Evolutionary conservation across 2,888 invertebrate genomes (phyloP), one percentile per base, ranked within the genome.

Genomic region (Acanthosepion pharaonis): DNA sequence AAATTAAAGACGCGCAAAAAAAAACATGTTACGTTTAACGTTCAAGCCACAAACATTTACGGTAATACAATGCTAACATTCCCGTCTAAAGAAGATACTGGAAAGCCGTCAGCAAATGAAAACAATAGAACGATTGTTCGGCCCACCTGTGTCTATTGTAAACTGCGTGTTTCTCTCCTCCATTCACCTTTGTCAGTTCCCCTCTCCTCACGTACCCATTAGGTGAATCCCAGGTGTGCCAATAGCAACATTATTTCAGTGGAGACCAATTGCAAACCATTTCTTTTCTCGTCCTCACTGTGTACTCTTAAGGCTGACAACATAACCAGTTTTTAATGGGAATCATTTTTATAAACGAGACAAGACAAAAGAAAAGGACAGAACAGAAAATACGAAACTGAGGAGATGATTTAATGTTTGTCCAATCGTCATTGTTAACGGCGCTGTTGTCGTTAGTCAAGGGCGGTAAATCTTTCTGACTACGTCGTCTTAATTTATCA

Each of bases 81-180:
- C 9, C 25, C 6, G 78, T 78, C 9, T 78, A 78, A 5, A 78
- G 28, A 78, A 78, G 78, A 78, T 11, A n/a, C n/a, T 11, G 33
- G n/a, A 15, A 78, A 78, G 9, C n/a, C 11, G 33, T 78, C 78
- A 15, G 33, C n/a, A 78, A 78, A 33, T 78, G 78, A 78, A 78
- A 78, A 78, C 78, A 78, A 78, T 78, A n/a, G 78, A 33, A 78
- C n/a, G 78, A 78, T 78, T 78, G 78, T 78, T 78, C 11, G 33
- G 78, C n/a, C 78, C 78, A 78, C 78, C 78, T 78, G 78, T 78
- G 78, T 78, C 78, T 78, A 78, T 78, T 78, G n/a, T 78, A 33
- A 33, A 78, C n/a, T 78, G 11, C n/a, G 78, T 78, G n/a, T 78
- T 33, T 5, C n/a, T 78, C n/a, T 33, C n/a, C 23, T n/a, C 78